Percentiles rank a stretch among this genome's conserved stretches.
These are phyloP conservation scores for Limosa lapponica DNA, from an alignment of 2,797 vertebrate species.

Conservation along the genomic window DNA sequence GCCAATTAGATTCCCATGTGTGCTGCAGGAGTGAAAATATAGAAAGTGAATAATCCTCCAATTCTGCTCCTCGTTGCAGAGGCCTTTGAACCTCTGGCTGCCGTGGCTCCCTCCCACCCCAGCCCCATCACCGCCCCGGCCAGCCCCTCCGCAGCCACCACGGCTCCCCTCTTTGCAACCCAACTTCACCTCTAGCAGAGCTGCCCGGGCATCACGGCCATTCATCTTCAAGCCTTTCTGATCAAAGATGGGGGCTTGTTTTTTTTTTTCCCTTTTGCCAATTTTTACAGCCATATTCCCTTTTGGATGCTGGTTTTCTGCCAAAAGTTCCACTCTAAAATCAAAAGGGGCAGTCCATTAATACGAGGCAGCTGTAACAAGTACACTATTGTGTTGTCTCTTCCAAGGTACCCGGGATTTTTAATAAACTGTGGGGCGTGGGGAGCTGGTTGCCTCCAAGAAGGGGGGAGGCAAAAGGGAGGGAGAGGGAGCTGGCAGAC, in stretches of 20 bases:
- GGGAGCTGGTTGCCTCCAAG: neutral
- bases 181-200: slow-evolving; percentile 44
- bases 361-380: slow-evolving; percentile 66
- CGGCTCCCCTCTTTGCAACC: slow-evolving; percentile 24
- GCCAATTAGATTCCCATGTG: slow-evolving; percentile 80
- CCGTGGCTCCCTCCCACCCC: slow-evolving; percentile 14
- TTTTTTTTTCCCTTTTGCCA: neutral
- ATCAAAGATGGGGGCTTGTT: slow-evolving; percentile 54
- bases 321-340: slow-evolving; percentile 69
- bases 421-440: slow-evolving; percentile 4
- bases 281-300: slow-evolving; percentile 40
- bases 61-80: slow-evolving; percentile 35
- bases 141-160: neutral
- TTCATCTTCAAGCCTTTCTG: slow-evolving; percentile 65
- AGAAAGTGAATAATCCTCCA: slow-evolving; percentile 78
- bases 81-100: slow-evolving; percentile 70
- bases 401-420: slow-evolving; percentile 35
- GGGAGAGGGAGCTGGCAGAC: neutral
- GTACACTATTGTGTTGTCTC: slow-evolving; percentile 60
- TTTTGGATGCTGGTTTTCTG: slow-evolving; percentile 61
- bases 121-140: neutral
- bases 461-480: neutral
- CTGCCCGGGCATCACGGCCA: slow-evolving; percentile 50
- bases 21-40: slow-evolving; percentile 76
- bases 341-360: slow-evolving; percentile 69